Evolutionary conservation across 2,113 vertebrate species (phyloP), one percentile per base, ranked within the genome.

Genomic region (Salminus brasiliensis): DNA sequence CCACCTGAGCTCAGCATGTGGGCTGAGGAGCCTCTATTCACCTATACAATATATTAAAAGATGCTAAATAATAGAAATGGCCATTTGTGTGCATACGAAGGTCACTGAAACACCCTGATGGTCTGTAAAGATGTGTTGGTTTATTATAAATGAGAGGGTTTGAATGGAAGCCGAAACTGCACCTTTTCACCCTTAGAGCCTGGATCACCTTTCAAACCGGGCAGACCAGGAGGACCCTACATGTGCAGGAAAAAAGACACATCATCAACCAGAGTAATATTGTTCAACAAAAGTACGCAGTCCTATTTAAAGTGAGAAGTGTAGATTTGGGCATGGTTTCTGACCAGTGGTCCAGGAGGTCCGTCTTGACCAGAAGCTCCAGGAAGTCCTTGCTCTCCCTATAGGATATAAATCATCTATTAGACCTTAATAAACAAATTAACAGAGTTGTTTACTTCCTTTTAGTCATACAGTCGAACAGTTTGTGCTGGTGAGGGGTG

Each of bases 161-260:
- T 45, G 29, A 59, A 63, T 29, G 41, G 57, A 79, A 2, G 43
- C 11, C 87, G 84, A 84, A 52, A 49, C 72, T 85, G 87, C 90
- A 95, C 98, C 96, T 99, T 99, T 83, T 99, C 98, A 89, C 98
- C 98, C 88, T 99, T 99, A 66, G 47, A 92, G 62, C 98, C 98
- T 23, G 96, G 95, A 79, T 97, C 96, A 85, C 98, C 98, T 91
- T 98, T 98, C 90, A 99, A 90, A 68, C 98, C 98, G 74, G 93
- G 96, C 86, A 99, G 94, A 83, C 98, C 98, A 78, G 97, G 94
- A 55, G 98, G 98, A 49, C 98, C 98, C 98, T 99, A 63, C 23
- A 87, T 2, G 78, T 63, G 53, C 52, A 80, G 67, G 23, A 49
- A 74, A 30, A 83, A 11, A 29, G 32, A 65, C 39, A 60, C 6